Evolutionary conservation across 2,113 vertebrate species (phyloP), one percentile per base, ranked within the genome.

Genomic region (Clarias gariepinus): DNA sequence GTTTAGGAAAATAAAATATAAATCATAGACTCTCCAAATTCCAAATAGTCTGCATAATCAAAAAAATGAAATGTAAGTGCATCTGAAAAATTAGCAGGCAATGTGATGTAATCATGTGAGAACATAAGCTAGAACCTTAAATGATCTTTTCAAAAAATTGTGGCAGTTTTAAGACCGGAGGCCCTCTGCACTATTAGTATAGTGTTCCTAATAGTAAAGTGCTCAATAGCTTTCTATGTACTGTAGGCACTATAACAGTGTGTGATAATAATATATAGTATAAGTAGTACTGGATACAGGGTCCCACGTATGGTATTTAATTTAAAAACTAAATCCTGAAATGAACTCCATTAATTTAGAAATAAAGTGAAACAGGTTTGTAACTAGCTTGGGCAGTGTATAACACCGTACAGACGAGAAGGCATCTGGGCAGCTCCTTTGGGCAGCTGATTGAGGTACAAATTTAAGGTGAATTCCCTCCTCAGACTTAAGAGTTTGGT

Each of bases 401-500:
- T 82, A 52, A 12, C 28, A 18, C 95, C 96, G 96, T 92, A 99
- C 98, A 97, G 25, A 0, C 93, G 93, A 28, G 95, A 92, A 13
- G 95, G 95, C 69, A 97, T 94, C 84, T 96, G 95, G 71, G 97
- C 96, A 3, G 97, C 95, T 85, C 98, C 98, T 94, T 98, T 97
- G 19, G 98, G 98, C 53, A 99, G 91, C 28, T 97, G 96, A 92
- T 97, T 99, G 91, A 99, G 89, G 85, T 98, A 99, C 12, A 99
- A 95, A 88, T 96, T 96, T 16, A 99, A 33, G 10, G 92, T 93
- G 88, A 94, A 89, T 69, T 95, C 94, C n/a, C 92, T 95, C 91
- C 98, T 98, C 8, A 99, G 85, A 85, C 92, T 93, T 83, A 99
- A 96, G 47, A 99, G 93, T 86, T 93, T 91, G 0, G 95, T 96